Conservation (phyloP, 2,113 vertebrate species). For the Strix aluco region DNA sequence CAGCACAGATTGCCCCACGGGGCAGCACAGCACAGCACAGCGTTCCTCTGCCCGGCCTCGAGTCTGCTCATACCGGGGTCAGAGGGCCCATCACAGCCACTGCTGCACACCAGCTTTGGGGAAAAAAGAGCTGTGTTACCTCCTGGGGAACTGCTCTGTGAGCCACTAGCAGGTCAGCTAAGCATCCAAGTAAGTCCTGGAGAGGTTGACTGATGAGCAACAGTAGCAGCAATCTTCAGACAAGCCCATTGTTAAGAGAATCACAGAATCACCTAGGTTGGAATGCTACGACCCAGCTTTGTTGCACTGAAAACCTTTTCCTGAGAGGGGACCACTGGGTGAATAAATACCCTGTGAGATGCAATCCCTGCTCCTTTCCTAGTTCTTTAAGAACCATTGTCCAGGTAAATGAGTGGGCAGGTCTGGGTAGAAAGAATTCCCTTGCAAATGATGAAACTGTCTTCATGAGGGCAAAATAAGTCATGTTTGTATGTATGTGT, state of each 20-base stretch:
- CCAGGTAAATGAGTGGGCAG: not conserved
- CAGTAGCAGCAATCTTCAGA: not conserved
- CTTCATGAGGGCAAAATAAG: not conserved
- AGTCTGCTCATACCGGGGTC: fast-evolving
- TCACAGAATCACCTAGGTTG: too few species aligned
- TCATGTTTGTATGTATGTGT: not conserved
- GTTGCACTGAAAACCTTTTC: not conserved
- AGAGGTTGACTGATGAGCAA: fast-evolving
- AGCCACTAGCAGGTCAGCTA: not conserved
- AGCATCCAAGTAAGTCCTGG: not conserved
- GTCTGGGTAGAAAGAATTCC: not conserved
- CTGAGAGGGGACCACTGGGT: not conserved
- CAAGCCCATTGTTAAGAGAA: not conserved
- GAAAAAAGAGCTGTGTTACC: not conserved
- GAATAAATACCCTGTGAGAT: not conserved
- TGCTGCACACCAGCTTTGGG: not conserved
- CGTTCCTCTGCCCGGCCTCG: not conserved
- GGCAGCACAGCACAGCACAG: not conserved
- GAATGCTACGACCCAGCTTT: not conserved
- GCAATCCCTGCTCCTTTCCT: not conserved
- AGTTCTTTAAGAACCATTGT: not conserved
- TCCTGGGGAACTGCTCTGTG: not conserved
- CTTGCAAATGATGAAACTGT: not conserved
- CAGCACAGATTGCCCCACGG: not conserved
- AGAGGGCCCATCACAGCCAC: not conserved